A percentile compares a stretch with the other conserved stretches of the same genome.
These are phyloP conservation scores for Rhamphomyia laevipes DNA, from an alignment of 2,888 invertebrate genomes.

Conservation along the genomic window DNA sequence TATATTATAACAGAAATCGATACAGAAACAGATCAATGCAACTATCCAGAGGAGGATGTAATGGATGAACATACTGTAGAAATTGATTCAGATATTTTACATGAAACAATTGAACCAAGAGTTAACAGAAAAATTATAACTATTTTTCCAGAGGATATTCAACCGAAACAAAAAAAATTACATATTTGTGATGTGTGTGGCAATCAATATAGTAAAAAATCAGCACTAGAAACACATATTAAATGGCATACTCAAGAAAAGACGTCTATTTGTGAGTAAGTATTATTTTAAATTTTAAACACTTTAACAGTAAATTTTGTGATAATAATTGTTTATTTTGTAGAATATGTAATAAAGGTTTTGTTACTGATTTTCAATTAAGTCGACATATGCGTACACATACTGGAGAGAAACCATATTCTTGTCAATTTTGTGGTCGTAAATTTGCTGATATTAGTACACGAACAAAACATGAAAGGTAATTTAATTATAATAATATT, in stretches of 20 bases:
- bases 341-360: conserved; percentile 32
- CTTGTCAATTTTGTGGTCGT: conserved; percentile 31
- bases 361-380: conserved; percentile 34
- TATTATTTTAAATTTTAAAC: background rate
- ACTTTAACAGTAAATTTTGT: background rate
- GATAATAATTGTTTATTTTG: background rate
- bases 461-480: conserved; percentile 36
- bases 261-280: conserved; percentile 34
- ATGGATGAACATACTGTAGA: conserved; percentile 8
- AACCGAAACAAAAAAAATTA: background rate
- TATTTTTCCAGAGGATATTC: conserved; percentile 19
- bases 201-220: conserved; percentile 32
- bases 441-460: conserved; percentile 35
- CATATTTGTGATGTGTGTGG: conserved; percentile 34
- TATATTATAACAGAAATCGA: background rate
- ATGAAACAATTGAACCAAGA: background rate
- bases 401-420: conserved; percentile 31
- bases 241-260: conserved; percentile 34
- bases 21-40: background rate
- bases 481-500: background rate
- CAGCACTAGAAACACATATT: conserved; percentile 33
- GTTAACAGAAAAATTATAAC: conserved; percentile 17
- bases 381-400: conserved; percentile 36
- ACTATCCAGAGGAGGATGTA: background rate
- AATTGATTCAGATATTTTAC: conserved; percentile 7